Conservation (phyloP, 2,797 vertebrate genomes). For the Lates japonicus region DNA sequence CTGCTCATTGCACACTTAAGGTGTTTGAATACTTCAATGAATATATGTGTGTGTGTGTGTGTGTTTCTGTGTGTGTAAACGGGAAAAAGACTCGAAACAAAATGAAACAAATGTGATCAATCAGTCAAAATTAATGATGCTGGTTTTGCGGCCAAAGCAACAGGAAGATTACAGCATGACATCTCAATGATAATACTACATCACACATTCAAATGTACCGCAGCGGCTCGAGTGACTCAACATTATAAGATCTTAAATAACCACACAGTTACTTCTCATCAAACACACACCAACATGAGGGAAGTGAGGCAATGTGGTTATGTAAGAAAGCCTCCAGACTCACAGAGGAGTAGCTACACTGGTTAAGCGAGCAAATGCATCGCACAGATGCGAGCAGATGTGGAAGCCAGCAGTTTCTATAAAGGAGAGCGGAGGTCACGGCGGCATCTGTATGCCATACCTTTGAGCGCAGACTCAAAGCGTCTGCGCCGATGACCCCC, state of each 20-base stretch:
- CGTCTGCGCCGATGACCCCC: constrained; percentile 64
- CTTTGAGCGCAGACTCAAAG: constrained; percentile 60
- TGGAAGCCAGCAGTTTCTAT: constrained; percentile 48
- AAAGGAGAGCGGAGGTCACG: constrained; percentile 55
- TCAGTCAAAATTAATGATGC: constrained; percentile 9
- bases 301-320: constrained; percentile 60
- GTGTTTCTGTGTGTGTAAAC: neutral
- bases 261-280: constrained; percentile 57
- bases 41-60: neutral
- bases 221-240: constrained; percentile 47
- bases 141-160: constrained; percentile 21
- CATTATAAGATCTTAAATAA: constrained; percentile 48
- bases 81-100: neutral
- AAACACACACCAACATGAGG: constrained; percentile 40
- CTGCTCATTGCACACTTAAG: constrained; percentile 11
- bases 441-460: constrained; percentile 78
- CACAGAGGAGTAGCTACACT: constrained; percentile 12
- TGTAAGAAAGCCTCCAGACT: constrained; percentile 59
- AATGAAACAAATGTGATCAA: neutral
- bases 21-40: neutral
- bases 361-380: constrained; percentile 45
- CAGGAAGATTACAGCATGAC: constrained; percentile 34
- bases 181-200: constrained; percentile 29
- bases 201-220: constrained; percentile 41
- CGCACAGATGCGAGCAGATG: constrained; percentile 66